Conservation (phyloP, 2,113 vertebrate genomes). For the Urocynchramus pylzowi region DNA sequence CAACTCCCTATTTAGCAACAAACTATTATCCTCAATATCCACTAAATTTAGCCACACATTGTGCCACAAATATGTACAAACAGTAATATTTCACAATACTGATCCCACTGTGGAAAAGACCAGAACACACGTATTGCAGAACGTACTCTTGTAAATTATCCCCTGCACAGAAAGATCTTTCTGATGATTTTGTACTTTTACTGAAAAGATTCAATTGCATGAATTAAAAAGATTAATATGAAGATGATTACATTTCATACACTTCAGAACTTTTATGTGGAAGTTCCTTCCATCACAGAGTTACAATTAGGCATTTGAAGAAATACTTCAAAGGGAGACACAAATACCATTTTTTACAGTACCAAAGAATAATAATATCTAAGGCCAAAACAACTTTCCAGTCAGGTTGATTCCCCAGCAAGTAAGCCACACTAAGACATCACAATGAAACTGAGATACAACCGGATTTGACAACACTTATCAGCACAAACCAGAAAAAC, state of each 20-base stretch:
- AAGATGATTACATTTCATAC: background rate
- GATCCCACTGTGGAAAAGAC: background rate
- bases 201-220: background rate
- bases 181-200: background rate
- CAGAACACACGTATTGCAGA: background rate
- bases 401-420: background rate
- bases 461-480: background rate
- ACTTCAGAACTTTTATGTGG: background rate
- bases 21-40: background rate
- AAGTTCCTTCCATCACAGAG: background rate
- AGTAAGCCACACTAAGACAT: background rate
- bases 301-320: background rate
- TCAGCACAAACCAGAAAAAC: background rate
- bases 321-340: background rate
- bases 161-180: background rate
- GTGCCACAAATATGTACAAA: background rate
- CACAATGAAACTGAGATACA: background rate
- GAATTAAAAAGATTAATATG: background rate
- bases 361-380: accelerated
- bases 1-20: constrained; percentile 19
- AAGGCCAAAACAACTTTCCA: background rate
- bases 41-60: constrained; percentile 1
- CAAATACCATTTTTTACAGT: background rate
- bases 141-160: background rate
- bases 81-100: background rate